Conservation (phyloP, 2,797 vertebrate species). For the Neosalanx taihuensis region DNA sequence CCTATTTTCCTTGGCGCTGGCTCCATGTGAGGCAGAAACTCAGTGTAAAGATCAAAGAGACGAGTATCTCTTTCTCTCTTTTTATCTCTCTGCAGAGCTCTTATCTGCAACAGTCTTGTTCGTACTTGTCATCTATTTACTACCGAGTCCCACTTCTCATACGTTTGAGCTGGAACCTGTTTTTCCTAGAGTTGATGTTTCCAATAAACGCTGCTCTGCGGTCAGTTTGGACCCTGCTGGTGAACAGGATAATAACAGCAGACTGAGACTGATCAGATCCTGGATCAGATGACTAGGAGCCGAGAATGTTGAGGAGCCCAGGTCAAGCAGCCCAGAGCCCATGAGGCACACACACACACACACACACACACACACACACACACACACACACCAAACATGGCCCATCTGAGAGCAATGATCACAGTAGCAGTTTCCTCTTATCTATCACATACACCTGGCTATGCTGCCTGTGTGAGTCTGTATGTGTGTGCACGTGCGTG, state of each 20-base stretch:
- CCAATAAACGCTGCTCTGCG: constrained; percentile 40
- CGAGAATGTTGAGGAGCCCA: no score
- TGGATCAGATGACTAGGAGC: no score
- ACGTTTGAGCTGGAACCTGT: no score
- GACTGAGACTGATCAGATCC: no score
- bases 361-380: no score
- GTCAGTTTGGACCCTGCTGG: constrained; percentile 49
- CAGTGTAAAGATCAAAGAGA: neutral
- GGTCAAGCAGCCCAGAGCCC: no score
- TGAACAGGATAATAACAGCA: neutral
- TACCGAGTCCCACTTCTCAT: no score
- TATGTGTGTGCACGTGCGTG: constrained; percentile 5
- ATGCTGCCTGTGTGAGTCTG: constrained; percentile 10
- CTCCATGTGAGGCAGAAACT: neutral
- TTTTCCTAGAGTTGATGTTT: no score
- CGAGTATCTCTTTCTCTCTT: neutral
- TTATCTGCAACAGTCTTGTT: no score
- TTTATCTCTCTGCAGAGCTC: neutral
- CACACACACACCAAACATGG: constrained; percentile 14
- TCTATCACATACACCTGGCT: constrained; percentile 55
- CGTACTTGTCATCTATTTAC: no score
- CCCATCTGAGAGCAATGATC: constrained; percentile 46
- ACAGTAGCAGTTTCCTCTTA: constrained; percentile 46
- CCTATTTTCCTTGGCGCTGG: no score
- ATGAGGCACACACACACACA: no score